Evolutionary conservation across 2,113 vertebrate genomes (phyloP).

Genomic region (Sturnus vulgaris): DNA sequence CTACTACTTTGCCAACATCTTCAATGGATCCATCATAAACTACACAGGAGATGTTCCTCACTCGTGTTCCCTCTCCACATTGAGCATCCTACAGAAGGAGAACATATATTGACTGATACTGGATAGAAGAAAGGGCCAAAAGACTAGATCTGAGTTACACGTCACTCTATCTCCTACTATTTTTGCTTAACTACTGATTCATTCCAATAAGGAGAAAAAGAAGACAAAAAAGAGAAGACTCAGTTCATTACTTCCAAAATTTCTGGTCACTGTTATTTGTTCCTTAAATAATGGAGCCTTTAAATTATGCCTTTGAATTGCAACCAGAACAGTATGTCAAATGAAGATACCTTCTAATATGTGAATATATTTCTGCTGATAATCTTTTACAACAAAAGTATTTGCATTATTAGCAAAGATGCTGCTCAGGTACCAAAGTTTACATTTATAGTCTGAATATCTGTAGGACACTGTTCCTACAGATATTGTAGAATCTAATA

Average conservation of each 20-base stretch:
- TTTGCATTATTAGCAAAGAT: neutral
- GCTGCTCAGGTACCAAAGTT: neutral
- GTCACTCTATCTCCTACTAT: neutral
- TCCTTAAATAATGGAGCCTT: neutral
- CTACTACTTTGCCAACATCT: conserved; percentile 78
- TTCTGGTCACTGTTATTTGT: neutral
- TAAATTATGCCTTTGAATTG: neutral
- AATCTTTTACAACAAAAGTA: neutral
- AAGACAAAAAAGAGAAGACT: too few species aligned
- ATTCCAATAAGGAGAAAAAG: neutral
- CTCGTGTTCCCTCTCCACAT: conserved; percentile 87
- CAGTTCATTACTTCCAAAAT: neutral
- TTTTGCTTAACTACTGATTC: neutral
- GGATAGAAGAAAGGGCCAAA: neutral
- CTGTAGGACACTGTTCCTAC: neutral
- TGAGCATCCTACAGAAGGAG: conserved; percentile 79
- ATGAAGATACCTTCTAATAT: neutral
- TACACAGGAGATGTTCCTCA: conserved; percentile 89
- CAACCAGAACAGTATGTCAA: neutral
- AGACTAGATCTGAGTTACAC: neutral
- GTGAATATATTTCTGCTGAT: neutral
- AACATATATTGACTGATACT: neutral
- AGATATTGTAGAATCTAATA: too few species aligned
- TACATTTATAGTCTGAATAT: neutral
- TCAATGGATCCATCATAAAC: conserved; percentile 86